Base-by-base conservation (phyloP, 1,140 invertebrate species). In the Branchinecta lindahli region DNA sequence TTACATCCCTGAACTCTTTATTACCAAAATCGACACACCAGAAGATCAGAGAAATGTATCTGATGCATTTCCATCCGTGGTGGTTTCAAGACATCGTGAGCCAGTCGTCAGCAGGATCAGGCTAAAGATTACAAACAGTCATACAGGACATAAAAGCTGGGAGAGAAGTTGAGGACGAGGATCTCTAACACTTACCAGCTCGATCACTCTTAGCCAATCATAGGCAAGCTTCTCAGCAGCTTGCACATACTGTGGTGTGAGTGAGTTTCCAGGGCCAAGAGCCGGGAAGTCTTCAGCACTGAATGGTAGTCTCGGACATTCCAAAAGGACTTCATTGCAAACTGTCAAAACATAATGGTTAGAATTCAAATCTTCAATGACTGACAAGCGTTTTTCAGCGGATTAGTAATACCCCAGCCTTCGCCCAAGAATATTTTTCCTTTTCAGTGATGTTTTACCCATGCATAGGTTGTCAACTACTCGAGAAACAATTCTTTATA, bases 201-300 rank as follows among this genome's bases (percentile, higher is more conserved):
- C 52, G 18, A 61, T 61, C 4, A 61, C 12, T 61, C 18, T 61
- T 15, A 61, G 52, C 52, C 52, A 61, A 61, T 20, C 52, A 61
- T 61, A 15, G 52, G 52, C 52, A 61, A 61, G 52, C 12, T 61
- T 12, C 18, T 61, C 52, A 61, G 52, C 52, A 61, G 52, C 52
- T 15, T 12, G 12, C 12, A 61, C 18, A 61, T 15, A 61, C 52
- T 61, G 52, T 15, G 52, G 18, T 61, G 52, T 61, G 12, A 61
- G 18, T 4, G 52, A 61, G 18, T 61, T 61, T 61, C 52, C 52
- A 61, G 52, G 52, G 12, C 52, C 52, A 61, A 61, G 52, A 3
- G 12, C 18, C 12, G 52, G 52, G 6, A 61, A 20, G 52, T 12
- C 12, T 61, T 61, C 52, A 12, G 52, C 52, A 61, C 18, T 20